Conservation (phyloP, 2,797 vertebrate species). For the Xyrichtys novacula region DNA sequence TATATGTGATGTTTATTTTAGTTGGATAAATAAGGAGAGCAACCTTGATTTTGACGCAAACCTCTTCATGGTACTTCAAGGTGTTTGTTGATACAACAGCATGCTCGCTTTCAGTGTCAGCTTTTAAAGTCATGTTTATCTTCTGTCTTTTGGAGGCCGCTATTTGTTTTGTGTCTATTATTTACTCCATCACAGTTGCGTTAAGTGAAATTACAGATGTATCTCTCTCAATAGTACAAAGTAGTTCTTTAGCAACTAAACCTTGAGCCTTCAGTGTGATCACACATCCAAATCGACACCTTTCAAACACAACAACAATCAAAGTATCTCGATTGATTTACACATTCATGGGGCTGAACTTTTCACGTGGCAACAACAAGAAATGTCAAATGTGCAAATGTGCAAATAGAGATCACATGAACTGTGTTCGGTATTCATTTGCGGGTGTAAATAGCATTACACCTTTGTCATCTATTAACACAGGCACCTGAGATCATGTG, state of each 20-base stretch:
- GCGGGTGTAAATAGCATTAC: slow-evolving; percentile 24
- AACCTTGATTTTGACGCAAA: neutral
- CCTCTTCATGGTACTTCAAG: neutral
- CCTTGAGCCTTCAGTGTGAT: neutral
- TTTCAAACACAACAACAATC: neutral
- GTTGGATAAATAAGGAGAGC: neutral
- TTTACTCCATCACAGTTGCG: neutral
- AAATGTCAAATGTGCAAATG: neutral
- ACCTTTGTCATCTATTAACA: slow-evolving; percentile 9
- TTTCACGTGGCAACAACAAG: neutral
- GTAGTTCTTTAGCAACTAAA: neutral
- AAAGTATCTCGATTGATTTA: neutral
- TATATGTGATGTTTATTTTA: neutral
- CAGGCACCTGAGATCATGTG: neutral
- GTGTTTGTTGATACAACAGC: neutral
- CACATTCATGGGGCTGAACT: neutral
- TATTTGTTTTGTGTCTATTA: neutral
- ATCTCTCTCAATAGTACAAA: neutral
- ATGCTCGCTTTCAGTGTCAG: neutral
- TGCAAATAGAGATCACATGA: neutral
- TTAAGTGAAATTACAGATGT: neutral
- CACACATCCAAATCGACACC: neutral
- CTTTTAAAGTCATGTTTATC: neutral
- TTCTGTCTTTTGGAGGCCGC: neutral
- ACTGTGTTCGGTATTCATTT: neutral